Conservation (phyloP, 2,113 vertebrate genomes). For the Anoplopoma fimbria region DNA sequence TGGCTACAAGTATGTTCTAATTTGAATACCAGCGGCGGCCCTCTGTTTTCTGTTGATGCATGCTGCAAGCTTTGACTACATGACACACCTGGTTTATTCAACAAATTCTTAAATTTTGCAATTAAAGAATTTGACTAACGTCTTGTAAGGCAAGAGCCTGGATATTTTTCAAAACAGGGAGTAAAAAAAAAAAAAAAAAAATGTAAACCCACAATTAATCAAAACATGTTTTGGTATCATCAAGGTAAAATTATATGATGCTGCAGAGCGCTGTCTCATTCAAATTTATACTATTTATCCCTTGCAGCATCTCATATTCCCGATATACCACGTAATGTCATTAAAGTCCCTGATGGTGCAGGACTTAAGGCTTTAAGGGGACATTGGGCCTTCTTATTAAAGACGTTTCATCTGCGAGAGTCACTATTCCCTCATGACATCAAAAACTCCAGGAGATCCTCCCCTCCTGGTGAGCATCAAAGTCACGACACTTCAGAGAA, state of each 20-base stretch:
- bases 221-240: too few species aligned
- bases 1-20: too few species aligned
- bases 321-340: background rate
- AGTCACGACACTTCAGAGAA: slow-evolving; percentile 42
- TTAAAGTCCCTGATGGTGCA: background rate
- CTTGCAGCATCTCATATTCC: background rate
- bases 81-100: background rate
- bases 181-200: background rate
- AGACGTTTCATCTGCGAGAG: background rate
- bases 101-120: too few species aligned
- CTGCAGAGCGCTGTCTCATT: background rate
- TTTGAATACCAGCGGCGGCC: background rate
- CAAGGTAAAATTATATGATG: too few species aligned
- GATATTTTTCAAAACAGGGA: background rate
- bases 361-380: background rate
- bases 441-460: slow-evolving; percentile 61
- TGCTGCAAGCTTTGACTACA: background rate
- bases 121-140: too few species aligned
- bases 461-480: slow-evolving; percentile 59
- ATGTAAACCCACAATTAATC: too few species aligned
- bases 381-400: background rate
- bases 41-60: background rate
- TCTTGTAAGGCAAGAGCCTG: background rate
- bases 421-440: slow-evolving; percentile 13
- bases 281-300: too few species aligned